Conservation (phyloP, 2,113 vertebrate species). For the Tupaia chinensis region DNA sequence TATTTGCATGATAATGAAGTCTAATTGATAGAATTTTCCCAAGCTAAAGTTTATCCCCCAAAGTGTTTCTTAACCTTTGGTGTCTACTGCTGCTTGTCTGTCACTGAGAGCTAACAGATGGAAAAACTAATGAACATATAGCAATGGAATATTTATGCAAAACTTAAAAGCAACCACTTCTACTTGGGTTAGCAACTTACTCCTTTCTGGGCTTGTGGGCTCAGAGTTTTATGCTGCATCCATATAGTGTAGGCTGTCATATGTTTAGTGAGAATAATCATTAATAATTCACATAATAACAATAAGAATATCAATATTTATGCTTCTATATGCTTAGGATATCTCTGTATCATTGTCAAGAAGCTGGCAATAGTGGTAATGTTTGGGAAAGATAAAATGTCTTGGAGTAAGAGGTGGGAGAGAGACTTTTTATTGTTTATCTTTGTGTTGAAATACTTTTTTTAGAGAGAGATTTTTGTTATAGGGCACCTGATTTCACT, state of each 20-base stretch:
- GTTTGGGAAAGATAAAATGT: conserved; percentile 3
- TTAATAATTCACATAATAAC: background rate
- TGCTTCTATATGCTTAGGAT: background rate
- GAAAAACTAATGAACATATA: conserved; percentile 30
- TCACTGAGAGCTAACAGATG: conserved; percentile 49
- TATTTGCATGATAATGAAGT: conserved; percentile 48
- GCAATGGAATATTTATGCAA: conserved; percentile 54
- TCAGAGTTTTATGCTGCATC: background rate
- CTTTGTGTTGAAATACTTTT: background rate
- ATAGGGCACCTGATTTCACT: too few species aligned
- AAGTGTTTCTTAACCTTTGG: conserved; percentile 41
- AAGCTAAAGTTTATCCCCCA: conserved; percentile 46
- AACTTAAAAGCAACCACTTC: background rate
- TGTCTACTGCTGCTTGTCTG: conserved; percentile 41
- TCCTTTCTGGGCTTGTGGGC: background rate
- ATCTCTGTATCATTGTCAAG: background rate
- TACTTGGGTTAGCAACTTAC: background rate
- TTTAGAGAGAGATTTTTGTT: too few species aligned
- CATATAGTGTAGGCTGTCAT: background rate
- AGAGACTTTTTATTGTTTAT: background rate
- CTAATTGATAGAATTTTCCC: conserved; percentile 36
- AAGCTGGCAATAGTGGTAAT: background rate
- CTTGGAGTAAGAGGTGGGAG: background rate
- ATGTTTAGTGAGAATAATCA: background rate
- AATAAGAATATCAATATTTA: background rate